Conservation (phyloP, 2,113 vertebrate species). For the Cyanoliseus patagonus region DNA sequence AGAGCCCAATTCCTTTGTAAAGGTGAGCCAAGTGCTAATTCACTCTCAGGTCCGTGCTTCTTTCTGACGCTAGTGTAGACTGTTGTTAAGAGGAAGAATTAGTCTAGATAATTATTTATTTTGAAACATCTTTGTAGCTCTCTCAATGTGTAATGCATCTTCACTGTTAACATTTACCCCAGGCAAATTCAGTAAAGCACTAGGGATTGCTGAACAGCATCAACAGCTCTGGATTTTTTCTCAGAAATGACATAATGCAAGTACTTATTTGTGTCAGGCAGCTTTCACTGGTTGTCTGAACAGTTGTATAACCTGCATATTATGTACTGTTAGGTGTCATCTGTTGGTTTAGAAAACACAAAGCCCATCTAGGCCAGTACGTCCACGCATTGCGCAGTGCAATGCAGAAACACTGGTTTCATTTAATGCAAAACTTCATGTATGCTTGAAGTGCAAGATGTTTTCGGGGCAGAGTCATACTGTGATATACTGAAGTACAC, state of each 20-base stretch:
- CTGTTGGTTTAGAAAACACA: neutral
- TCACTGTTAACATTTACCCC: neutral
- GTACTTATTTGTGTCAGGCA: neutral
- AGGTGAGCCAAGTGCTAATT: neutral
- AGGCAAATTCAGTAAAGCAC: neutral
- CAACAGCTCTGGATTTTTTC: neutral
- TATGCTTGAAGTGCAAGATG: neutral
- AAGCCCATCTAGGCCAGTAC: neutral
- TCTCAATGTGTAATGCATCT: neutral
- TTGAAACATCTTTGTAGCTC: neutral
- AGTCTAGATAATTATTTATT: neutral
- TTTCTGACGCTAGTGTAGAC: neutral
- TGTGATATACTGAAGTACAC: neutral
- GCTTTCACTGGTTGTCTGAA: neutral
- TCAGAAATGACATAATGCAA: neutral
- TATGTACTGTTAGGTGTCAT: neutral
- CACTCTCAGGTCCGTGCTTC: neutral
- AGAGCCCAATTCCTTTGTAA: neutral
- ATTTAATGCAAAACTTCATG: neutral
- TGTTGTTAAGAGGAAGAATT: neutral
- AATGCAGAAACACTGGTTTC: neutral
- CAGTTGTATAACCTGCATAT: neutral
- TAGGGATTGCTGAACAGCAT: neutral
- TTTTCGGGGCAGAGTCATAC: neutral
- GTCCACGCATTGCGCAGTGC: neutral